phyloP scores from a whole-genome alignment of 2,113 vertebrate genomes.

The Sinocyclocheilus anophthalmus region DNA sequence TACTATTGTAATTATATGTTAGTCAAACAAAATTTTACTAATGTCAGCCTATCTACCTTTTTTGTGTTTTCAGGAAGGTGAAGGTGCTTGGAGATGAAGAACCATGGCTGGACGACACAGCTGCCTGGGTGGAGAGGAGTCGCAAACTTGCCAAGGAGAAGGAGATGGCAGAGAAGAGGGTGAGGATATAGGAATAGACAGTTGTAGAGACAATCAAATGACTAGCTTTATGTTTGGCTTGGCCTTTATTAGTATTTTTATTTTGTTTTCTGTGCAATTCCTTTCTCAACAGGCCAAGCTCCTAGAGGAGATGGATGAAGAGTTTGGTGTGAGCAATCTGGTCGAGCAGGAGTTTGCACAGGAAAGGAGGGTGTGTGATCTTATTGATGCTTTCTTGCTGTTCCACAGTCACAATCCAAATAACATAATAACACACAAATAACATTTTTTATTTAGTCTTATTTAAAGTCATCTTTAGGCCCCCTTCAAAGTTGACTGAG shows the following conservation, averaged over 20 bases:
- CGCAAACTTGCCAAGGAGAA: constrained; percentile 86
- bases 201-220: not conserved
- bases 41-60: not conserved
- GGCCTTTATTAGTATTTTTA: not conserved
- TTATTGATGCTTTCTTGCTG: fast-evolving
- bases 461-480: not conserved
- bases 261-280: not conserved
- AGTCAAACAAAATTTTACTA: not conserved
- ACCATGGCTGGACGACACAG: constrained; percentile 86
- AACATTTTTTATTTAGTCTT: not conserved
- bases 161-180: constrained; percentile 90
- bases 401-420: not conserved
- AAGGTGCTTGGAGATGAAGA: constrained; percentile 88
- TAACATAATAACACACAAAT: no score
- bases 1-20: not conserved
- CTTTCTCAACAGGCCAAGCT: constrained; percentile 78
- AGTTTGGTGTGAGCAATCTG: constrained; percentile 89
- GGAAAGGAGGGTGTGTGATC: constrained; percentile 70
- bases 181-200: constrained; percentile 44
- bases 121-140: constrained; percentile 88
- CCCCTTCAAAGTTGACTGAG: not conserved
- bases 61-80: constrained; percentile 76
- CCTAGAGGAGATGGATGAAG: constrained; percentile 92
- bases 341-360: constrained; percentile 90
- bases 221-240: not conserved